Conservation (phyloP, 2,113 vertebrate species). For the Pterocles gutturalis region DNA sequence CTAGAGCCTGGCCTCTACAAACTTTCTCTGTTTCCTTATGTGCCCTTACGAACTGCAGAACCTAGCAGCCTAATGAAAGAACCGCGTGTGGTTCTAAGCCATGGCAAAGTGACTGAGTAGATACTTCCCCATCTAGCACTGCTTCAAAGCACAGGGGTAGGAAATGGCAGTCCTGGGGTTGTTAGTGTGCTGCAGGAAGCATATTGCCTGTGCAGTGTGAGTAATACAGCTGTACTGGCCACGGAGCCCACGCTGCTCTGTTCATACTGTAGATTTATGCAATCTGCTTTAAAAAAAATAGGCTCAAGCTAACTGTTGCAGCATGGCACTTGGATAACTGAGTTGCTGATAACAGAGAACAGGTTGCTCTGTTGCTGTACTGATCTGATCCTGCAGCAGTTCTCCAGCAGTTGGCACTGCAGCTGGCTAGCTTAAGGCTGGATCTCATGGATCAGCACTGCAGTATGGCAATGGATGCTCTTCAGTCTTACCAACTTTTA, state of each 20-base stretch:
- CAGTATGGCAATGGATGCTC: background rate
- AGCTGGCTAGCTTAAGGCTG: background rate
- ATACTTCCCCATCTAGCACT: background rate
- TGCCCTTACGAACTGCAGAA: background rate
- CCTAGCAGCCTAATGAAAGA: background rate
- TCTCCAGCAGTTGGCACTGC: background rate
- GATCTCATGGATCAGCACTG: background rate
- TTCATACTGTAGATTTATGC: fast-evolving
- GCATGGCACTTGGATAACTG: background rate
- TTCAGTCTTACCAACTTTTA: background rate
- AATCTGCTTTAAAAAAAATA: background rate
- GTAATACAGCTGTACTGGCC: fast-evolving
- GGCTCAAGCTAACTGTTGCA: background rate
- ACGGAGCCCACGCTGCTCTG: fast-evolving
- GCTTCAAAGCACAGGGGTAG: background rate
- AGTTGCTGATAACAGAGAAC: too few relatives aligned
- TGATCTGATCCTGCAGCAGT: background rate
- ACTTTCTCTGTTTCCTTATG: background rate
- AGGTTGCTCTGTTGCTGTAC: background rate
- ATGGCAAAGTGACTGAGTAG: background rate
- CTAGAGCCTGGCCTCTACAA: background rate
- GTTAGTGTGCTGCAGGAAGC: background rate
- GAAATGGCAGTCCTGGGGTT: background rate
- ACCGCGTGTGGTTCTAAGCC: background rate
- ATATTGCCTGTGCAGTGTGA: fast-evolving